A percentile compares a stretch with the other conserved stretches of the same genome.
Conservation (phyloP, 1,140 invertebrate genomes). For the Paralvinella palmiformis region DNA sequence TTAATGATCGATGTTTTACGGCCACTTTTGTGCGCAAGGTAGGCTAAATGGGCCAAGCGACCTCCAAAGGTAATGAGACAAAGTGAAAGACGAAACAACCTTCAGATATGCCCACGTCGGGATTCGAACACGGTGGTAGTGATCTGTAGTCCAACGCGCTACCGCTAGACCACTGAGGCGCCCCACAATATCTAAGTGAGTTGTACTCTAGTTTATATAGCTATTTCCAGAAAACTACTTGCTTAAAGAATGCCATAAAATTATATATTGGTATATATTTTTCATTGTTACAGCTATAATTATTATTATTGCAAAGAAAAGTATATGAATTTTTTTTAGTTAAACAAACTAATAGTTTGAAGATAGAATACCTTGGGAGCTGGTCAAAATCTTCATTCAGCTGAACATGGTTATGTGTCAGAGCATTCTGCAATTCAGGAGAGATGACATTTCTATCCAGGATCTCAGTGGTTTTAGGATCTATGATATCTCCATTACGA, state of each 20-base stretch:
- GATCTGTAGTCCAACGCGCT: no score
- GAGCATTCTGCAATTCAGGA: constrained; percentile 25
- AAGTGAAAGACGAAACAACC: no score
- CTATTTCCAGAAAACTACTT: neutral
- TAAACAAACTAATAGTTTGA: neutral
- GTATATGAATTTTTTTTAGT: neutral
- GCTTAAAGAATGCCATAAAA: neutral
- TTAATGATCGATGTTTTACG: no score
- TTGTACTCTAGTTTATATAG: neutral
- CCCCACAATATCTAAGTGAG: no score
- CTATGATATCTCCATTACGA: constrained; percentile 33
- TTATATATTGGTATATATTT: neutral
- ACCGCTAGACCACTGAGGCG: no score
- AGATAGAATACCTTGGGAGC: constrained; percentile 28
- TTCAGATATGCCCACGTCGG: no score
- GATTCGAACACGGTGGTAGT: no score
- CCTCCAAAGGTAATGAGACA: no score
- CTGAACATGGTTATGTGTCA: constrained; percentile 29
- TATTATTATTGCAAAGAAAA: neutral
- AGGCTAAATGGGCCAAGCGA: no score
- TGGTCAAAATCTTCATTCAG: constrained; percentile 40
- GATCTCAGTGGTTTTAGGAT: constrained; percentile 28
- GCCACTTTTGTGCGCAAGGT: no score
- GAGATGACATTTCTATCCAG: constrained; percentile 28
- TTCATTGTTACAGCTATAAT: neutral